Percentiles rank a stretch among this genome's conserved stretches.
These are phyloP conservation scores for Incurvaria masculella DNA, from an alignment of 2,888 invertebrate species.

Conservation along the genomic window DNA sequence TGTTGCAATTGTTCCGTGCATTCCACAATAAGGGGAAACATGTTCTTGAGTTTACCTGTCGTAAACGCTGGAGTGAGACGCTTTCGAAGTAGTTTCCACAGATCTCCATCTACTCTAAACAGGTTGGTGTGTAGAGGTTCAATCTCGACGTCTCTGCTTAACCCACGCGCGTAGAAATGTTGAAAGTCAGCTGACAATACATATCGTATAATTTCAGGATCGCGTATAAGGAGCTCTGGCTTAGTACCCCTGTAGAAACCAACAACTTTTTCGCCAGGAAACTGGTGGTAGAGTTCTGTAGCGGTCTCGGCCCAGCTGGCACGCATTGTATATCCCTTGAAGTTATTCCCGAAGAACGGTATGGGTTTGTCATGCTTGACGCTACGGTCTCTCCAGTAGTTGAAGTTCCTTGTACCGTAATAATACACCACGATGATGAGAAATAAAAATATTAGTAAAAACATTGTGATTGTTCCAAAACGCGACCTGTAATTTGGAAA, in stretches of 20 bases:
- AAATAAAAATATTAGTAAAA: too few species aligned
- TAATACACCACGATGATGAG: too few species aligned
- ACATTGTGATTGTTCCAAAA: too few species aligned
- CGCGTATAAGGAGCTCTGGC: constrained; percentile 39
- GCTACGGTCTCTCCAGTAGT: constrained; percentile 38
- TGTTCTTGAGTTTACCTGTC: constrained; percentile 3
- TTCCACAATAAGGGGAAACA: constrained; percentile 1
- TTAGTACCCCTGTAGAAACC: too few species aligned
- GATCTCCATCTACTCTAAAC: constrained; percentile 1
- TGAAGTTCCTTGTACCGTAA: too few species aligned
- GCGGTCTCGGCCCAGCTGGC: too few species aligned
- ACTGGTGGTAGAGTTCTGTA: too few species aligned
- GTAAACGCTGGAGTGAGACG: constrained; percentile 4
- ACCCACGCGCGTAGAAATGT: constrained; percentile 34
- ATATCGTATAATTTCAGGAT: constrained; percentile 37
- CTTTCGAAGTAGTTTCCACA: constrained; percentile 1
- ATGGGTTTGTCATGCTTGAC: constrained; percentile 35
- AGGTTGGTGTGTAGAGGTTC: not conserved
- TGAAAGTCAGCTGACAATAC: constrained; percentile 36
- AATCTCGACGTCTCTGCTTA: constrained; percentile 30
- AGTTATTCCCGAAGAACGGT: constrained; percentile 33
- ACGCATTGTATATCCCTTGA: too few species aligned
- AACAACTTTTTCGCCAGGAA: too few species aligned
- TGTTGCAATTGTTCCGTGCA: not conserved
- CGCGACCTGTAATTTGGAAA: too few species aligned